Evolutionary conservation across 2,797 vertebrate species (phyloP).

Genomic region (Decapterus maruadsi): DNA sequence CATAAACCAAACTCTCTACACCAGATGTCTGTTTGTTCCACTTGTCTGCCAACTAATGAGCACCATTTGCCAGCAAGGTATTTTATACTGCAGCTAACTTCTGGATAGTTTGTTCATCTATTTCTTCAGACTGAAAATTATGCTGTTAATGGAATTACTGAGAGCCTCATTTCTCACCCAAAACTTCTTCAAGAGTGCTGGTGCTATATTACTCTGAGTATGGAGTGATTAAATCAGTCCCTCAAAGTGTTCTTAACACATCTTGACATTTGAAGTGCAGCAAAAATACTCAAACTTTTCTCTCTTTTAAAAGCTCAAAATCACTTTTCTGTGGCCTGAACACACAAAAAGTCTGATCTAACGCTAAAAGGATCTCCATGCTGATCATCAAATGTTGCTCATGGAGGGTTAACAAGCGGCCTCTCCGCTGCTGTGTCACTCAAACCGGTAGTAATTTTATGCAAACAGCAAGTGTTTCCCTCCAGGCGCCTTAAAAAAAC

Average conservation of each 20-base stretch:
- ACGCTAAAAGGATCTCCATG: slow-evolving; percentile 1
- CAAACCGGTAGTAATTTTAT: slow-evolving; percentile 46
- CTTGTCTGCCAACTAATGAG: slow-evolving; percentile 38
- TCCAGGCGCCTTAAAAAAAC: slow-evolving; percentile 41
- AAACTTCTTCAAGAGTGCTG: slow-evolving; percentile 27
- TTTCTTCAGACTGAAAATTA: slow-evolving; percentile 10
- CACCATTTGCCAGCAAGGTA: slow-evolving; percentile 18
- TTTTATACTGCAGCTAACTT: slow-evolving; percentile 19
- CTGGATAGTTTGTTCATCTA: slow-evolving; percentile 19
- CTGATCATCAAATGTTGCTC: slow-evolving; percentile 13
- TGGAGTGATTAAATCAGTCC: slow-evolving; percentile 21
- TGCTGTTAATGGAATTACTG: slow-evolving; percentile 16
- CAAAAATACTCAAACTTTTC: neutral
- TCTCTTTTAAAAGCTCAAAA: slow-evolving; percentile 17
- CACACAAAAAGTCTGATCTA: neutral
- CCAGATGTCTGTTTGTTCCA: slow-evolving; percentile 34
- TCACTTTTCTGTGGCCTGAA: neutral
- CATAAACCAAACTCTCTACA: slow-evolving; percentile 24
- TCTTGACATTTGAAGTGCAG: slow-evolving; percentile 20
- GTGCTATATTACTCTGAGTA: slow-evolving; percentile 9
- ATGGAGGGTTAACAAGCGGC: slow-evolving; percentile 24
- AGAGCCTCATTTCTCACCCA: slow-evolving; percentile 34
- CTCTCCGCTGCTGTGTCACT: slow-evolving; percentile 9
- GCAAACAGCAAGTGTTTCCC: slow-evolving; percentile 59
- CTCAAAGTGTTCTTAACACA: slow-evolving; percentile 5